These are phyloP conservation scores for Xanthorhoe designata DNA, from an alignment of 2,888 invertebrate species.

Conservation along the genomic window DNA sequence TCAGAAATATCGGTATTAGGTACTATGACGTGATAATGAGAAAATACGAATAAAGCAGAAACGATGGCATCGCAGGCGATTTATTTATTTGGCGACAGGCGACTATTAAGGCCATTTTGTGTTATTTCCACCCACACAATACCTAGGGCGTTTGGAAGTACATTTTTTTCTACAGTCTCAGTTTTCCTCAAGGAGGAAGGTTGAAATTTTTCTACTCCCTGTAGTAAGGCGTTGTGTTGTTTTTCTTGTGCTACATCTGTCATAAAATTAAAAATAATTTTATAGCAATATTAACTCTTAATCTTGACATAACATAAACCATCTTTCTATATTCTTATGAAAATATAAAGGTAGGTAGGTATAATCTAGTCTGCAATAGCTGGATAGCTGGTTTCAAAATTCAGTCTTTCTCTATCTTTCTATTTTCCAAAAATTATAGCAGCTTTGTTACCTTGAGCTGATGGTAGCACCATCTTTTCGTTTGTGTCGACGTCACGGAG, in stretches of 20 bases:
- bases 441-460: constrained; percentile 92
- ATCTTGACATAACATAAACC: too few relatives aligned
- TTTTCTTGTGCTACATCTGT: constrained; percentile 91
- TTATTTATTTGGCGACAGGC: constrained; percentile 38
- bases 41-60: constrained; percentile 49
- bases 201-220: constrained; percentile 92
- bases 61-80: constrained; percentile 41
- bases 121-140: constrained; percentile 61
- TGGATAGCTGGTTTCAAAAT: too few relatives aligned
- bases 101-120: constrained; percentile 41
- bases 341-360: too few relatives aligned
- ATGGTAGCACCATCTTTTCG: constrained; percentile 96
- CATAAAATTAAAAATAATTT: constrained; percentile 44
- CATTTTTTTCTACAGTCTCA: constrained; percentile 92
- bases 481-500: constrained; percentile 95
- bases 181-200: constrained; percentile 90
- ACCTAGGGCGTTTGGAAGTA: constrained; percentile 95
- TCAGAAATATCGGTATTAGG: too few relatives aligned
- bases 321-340: too few relatives aligned
- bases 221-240: constrained; percentile 91
- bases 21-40: constrained; percentile 23
- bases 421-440: background rate
- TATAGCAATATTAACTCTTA: background rate
- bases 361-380: too few relatives aligned
- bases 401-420: too few relatives aligned